Base-by-base conservation (phyloP, 1,140 invertebrate genomes). In the Calephelis virginiensis region DNA sequence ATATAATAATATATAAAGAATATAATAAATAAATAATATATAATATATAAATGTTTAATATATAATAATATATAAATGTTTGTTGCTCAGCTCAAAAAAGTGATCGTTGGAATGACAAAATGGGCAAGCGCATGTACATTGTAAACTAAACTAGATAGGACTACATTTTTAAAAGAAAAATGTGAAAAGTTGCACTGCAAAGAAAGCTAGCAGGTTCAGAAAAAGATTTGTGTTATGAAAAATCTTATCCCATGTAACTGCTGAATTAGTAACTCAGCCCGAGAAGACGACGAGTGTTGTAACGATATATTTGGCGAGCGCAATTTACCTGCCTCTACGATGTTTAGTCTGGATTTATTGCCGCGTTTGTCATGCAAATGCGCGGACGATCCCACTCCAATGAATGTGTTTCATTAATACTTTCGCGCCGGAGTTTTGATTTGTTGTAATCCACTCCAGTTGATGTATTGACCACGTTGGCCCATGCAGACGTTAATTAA, bases 331-430 rank as follows among this genome's bases (percentile, higher is more conserved):
- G 56, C 56, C 53, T 56, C 53, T 11, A 37, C 56, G 56, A 38
- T 59, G 28, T 59, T 59, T 59, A 37, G 56, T n/a, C 56, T 9
- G 56, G 56, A 38, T 59, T 59, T 59, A 59, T 59, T n/a, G 56
- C 28, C 37, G 28, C 56, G 56, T 59, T 59, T 38, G 12, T 59
- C 56, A 59, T 59, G 56, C 28, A 38, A 59, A 38, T 59, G 37
- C 17, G 37, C 56, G 56, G 28, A 59, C 11, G 56, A 7, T n/a
- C 56, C 56, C 6, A 59, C 28, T 59, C 14, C 14, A 59, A 59
- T 59, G 56, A 59, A 59, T 59, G 53, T 37, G 53, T 59, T 59
- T 59, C 50, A 59, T 59, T 59, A 59, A 59, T 38, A 59, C 56
- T 59, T 59, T 59, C 28, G 0, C 56, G 37, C 28, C 37, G 53